These are phyloP conservation scores for Aromia moschata DNA, from an alignment of 2,888 invertebrate genomes.

Conservation along the genomic window DNA sequence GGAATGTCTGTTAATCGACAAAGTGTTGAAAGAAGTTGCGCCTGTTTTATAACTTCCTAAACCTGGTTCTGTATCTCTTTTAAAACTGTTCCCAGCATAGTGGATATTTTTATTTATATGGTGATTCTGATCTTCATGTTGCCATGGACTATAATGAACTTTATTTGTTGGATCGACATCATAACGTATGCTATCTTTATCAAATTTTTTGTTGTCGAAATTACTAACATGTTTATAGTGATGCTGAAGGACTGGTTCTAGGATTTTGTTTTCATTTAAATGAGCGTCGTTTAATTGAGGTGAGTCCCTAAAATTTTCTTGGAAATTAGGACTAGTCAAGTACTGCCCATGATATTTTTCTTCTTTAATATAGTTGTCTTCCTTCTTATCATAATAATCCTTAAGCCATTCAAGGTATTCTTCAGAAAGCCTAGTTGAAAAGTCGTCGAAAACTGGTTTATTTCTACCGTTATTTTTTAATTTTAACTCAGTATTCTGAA, in stretches of 20 bases:
- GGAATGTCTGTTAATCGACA: neutral
- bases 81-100: neutral
- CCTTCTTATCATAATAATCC: constrained; percentile 3
- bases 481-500: neutral
- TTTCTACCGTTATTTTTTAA: neutral
- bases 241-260: constrained; percentile 4
- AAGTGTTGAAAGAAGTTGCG: neutral
- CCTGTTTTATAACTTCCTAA: neutral
- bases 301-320: neutral
- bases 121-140: neutral
- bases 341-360: constrained; percentile 2
- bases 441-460: neutral
- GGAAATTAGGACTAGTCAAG: neutral
- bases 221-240: neutral
- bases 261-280: neutral
- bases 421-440: neutral
- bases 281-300: neutral
- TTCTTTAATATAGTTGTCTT: neutral
- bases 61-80: constrained; percentile 1
- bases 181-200: neutral
- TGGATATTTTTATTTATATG: neutral
- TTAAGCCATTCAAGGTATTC: constrained; percentile 12
- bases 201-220: neutral
- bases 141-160: neutral
- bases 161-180: neutral